A percentile compares a stretch with the other conserved stretches of the same genome.
phyloP scores from a whole-genome alignment of 2,888 invertebrate genomes.

The Iselma pallidipennis region DNA sequence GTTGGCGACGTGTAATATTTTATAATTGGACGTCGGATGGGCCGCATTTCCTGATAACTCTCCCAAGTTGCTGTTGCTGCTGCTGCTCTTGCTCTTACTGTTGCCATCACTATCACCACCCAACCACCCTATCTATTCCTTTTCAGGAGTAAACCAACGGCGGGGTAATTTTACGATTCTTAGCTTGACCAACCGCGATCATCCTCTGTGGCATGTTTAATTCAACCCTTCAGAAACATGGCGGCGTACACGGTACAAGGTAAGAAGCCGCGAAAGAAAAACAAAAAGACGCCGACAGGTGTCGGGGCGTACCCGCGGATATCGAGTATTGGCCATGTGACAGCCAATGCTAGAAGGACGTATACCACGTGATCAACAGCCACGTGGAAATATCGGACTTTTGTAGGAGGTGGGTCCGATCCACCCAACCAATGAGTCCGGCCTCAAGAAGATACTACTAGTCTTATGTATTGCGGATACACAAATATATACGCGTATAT shows the following conservation, averaged over 20 bases:
- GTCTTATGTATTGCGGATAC: background rate
- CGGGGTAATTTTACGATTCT: slow-evolving; percentile 12
- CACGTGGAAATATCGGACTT: slow-evolving; percentile 38
- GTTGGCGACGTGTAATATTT: background rate
- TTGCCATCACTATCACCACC: background rate
- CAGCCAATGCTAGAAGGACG: slow-evolving; percentile 45
- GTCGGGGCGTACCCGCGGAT: slow-evolving; percentile 32
- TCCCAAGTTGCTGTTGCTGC: too few relatives aligned
- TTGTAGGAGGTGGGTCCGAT: slow-evolving; percentile 31
- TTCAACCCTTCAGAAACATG: slow-evolving; percentile 44
- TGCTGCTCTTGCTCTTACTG: too few relatives aligned
- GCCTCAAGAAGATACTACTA: slow-evolving; percentile 2
- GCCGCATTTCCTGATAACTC: too few relatives aligned
- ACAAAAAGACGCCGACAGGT: slow-evolving; percentile 45
- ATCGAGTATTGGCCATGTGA: slow-evolving; percentile 48
- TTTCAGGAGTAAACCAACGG: background rate
- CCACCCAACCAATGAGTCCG: slow-evolving; percentile 40
- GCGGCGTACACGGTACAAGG: slow-evolving; percentile 27
- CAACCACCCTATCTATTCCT: background rate
- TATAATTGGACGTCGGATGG: background rate
- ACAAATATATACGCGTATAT: background rate
- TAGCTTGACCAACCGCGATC: slow-evolving; percentile 31
- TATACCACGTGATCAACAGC: slow-evolving; percentile 26
- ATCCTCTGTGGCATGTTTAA: slow-evolving; percentile 38
- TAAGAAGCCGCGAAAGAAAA: slow-evolving; percentile 27